Percentiles rank a stretch among this genome's conserved stretches.
phyloP scores from a whole-genome alignment of 1,140 invertebrate genomes.

The Hylaeus volcanicus region DNA sequence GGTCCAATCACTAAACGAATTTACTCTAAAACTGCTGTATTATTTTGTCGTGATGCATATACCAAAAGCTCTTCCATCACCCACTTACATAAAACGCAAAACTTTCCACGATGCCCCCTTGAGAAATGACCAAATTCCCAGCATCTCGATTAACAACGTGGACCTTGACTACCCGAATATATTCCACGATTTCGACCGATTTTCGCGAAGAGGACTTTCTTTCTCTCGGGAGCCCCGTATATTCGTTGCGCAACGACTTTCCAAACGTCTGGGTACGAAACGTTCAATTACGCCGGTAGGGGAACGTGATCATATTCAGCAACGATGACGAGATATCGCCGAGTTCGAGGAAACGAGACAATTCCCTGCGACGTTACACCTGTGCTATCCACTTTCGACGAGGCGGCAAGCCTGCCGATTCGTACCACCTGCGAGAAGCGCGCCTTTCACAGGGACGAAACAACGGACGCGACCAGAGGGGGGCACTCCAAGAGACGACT shows the following conservation, averaged over 20 bases:
- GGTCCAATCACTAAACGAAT: no score
- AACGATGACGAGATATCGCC: not conserved
- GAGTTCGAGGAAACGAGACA: constrained; percentile 3
- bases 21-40: no score
- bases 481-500: constrained; percentile 32
- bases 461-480: constrained; percentile 4
- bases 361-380: constrained; percentile 47
- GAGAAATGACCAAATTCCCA: no score
- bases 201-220: no score
- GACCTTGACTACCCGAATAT: no score
- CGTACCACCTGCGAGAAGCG: constrained; percentile 54
- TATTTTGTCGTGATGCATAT: no score
- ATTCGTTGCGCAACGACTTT: constrained; percentile 7
- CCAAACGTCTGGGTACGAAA: not conserved
- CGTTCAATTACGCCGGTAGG: not conserved
- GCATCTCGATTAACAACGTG: no score
- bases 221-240: not conserved
- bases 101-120: no score
- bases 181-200: not conserved
- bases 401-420: constrained; percentile 34
- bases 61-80: no score
- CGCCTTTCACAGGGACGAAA: constrained; percentile 50
- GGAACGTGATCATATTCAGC: not conserved
- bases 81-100: no score
- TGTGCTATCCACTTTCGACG: constrained; percentile 53